phyloP scores from a whole-genome alignment of 1,140 invertebrate species.

The Drosophila pseudoobscura region DNA sequence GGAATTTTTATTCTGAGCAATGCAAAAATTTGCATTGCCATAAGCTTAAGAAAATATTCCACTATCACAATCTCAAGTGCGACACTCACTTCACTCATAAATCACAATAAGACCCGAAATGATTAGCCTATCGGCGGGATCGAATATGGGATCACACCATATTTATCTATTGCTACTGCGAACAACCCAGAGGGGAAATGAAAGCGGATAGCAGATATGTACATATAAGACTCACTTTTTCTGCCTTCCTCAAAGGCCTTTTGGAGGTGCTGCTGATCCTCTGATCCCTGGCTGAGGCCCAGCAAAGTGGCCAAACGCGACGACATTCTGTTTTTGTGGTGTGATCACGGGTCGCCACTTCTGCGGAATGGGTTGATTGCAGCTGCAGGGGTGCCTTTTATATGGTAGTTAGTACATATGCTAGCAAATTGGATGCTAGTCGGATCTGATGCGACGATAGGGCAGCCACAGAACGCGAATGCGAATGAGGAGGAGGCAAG shows the following conservation, averaged over 20 bases:
- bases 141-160: too few species aligned
- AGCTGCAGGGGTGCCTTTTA: conserved; percentile 17
- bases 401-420: conserved; percentile 17
- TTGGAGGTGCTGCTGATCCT: conserved; percentile 23
- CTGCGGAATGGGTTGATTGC: conserved; percentile 18
- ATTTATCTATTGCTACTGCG: too few species aligned
- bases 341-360: conserved; percentile 7
- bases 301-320: conserved; percentile 50
- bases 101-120: too few species aligned
- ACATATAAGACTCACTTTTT: conserved; percentile 27
- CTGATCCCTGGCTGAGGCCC: conserved; percentile 21
- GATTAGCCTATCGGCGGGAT: too few species aligned
- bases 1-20: too few species aligned
- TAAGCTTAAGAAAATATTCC: too few species aligned
- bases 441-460: conserved; percentile 10
- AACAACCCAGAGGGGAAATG: too few species aligned
- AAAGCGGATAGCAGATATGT: too few species aligned
- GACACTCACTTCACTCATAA: too few species aligned
- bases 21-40: too few species aligned
- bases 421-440: conserved; percentile 18
- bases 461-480: not conserved
- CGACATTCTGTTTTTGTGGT: conserved; percentile 6
- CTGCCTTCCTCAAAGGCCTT: conserved; percentile 7
- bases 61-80: too few species aligned
- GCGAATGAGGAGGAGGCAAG: conserved; percentile 22